Evolutionary conservation across 2,797 vertebrate genomes (phyloP), one percentile per base, ranked within the genome.

Genomic region (Thunnus albacares): DNA sequence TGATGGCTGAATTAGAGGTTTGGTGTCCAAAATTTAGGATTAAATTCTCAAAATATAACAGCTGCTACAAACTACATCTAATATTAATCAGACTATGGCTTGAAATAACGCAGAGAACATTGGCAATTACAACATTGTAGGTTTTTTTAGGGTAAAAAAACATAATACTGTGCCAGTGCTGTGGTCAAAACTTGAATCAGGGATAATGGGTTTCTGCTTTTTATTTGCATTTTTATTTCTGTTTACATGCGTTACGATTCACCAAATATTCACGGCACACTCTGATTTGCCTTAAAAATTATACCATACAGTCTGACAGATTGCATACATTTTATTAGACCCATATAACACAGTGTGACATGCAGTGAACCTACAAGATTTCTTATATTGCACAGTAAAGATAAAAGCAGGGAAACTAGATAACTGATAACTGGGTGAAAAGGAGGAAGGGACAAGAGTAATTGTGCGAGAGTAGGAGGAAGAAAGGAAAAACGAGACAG

Each of bases 211-310:
- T 59, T 62, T 59, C 43, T 68, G n/a, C 51, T 38, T 15, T 17
- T 49, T 20, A 51, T 51, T 51, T 8, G 51, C 43, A 63, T 22
- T 55, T 69, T 20, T 51, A 61, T 65, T 65, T 70, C 51, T 55
- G 22, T 80, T 35, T n/a, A 14, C 17, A 55, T 22, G 9, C 0
- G 20, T 51, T 28, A 17, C 20, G 20, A 17, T 30, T 80, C 35
- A 67, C 26, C 38, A 28, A n/a, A 71, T 45, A 26, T 49, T 9
- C 9, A 41, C 13, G 7, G n/a, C 12, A 49, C 30, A 56, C 62
- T 28, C 1, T 8, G 47, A 62, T 35, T 14, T 14, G 58, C 17
- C 28, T 72, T 9, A 33, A 26, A 73, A n/a, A 58, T 61, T 59
- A 61, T 33, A 22, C 70, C 15, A 15, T 2, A 49, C 22, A 63